phyloP scores from a whole-genome alignment of 1,140 invertebrate genomes.

The Hestina assimilis region DNA sequence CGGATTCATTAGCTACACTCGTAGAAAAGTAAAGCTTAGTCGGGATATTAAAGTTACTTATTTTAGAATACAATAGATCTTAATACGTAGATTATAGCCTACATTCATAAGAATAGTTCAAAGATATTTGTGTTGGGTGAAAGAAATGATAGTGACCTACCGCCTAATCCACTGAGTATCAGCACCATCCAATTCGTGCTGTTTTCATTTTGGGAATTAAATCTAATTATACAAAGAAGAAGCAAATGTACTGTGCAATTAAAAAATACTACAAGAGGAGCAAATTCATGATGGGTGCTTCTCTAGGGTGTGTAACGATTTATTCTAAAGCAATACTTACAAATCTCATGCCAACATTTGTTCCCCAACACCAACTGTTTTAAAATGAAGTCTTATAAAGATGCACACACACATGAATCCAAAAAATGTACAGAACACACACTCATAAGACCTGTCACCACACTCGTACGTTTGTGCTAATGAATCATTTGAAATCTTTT shows the following conservation, averaged over 20 bases:
- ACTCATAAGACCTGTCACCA: conserved; percentile 52
- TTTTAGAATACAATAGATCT: conserved; percentile 61
- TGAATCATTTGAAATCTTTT: conserved; percentile 28
- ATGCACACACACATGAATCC: conserved; percentile 54
- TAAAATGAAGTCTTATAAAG: conserved; percentile 55
- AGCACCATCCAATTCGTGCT: conserved; percentile 16
- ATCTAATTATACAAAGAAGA: background rate
- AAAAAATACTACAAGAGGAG: conserved; percentile 33
- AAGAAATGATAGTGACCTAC: conserved; percentile 33
- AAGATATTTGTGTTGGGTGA: conserved; percentile 30
- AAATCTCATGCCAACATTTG: conserved; percentile 67
- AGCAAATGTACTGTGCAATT: conserved; percentile 30
- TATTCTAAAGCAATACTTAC: conserved; percentile 73
- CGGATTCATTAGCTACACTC: conserved; percentile 47
- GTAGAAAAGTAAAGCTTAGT: conserved; percentile 73
- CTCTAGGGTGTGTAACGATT: conserved; percentile 42
- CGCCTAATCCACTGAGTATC: conserved; percentile 60
- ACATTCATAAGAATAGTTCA: conserved; percentile 72
- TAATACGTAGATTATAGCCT: conserved; percentile 67
- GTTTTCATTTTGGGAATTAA: conserved; percentile 11
- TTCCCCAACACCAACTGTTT: conserved; percentile 75
- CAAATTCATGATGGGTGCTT: conserved; percentile 33
- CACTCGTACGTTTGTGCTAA: conserved; percentile 54
- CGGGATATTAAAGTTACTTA: conserved; percentile 63
- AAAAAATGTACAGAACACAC: conserved; percentile 42